Conservation (phyloP, 2,113 vertebrate genomes). For the Hippocampus abdominalis region DNA sequence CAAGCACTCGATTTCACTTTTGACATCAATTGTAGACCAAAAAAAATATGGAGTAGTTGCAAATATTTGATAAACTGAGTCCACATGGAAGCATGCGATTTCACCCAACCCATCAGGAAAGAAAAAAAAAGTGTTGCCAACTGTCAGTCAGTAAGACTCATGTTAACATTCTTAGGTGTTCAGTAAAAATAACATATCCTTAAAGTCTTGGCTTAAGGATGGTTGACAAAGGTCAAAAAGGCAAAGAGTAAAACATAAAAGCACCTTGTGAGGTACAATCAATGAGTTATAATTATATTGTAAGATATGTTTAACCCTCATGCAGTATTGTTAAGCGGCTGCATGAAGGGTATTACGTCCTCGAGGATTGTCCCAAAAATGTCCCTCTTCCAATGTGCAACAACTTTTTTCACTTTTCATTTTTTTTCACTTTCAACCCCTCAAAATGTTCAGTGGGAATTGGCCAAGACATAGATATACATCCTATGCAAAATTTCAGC, state of each 20-base stretch:
- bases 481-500: no score
- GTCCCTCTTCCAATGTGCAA: no score
- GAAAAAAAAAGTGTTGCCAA: background rate
- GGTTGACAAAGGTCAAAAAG: background rate
- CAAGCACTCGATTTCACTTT: background rate
- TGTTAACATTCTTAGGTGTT: background rate
- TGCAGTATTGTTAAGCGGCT: no score
- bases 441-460: no score
- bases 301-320: no score
- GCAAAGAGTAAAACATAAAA: background rate
- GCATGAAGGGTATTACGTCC: no score
- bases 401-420: no score
- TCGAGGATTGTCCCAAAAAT: no score
- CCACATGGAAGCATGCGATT: background rate
- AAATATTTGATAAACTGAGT: background rate
- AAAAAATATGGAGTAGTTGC: background rate
- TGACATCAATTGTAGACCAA: background rate
- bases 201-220: background rate
- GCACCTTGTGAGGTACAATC: background rate
- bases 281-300: background rate
- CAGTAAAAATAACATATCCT: background rate
- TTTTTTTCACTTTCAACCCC: no score
- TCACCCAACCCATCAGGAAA: background rate
- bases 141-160: background rate
- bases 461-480: no score